A percentile compares a stretch with the other conserved stretches of the same genome.
Evolutionary conservation across 2,113 vertebrate genomes (phyloP).

Genomic region (Aplodontia rufa): DNA sequence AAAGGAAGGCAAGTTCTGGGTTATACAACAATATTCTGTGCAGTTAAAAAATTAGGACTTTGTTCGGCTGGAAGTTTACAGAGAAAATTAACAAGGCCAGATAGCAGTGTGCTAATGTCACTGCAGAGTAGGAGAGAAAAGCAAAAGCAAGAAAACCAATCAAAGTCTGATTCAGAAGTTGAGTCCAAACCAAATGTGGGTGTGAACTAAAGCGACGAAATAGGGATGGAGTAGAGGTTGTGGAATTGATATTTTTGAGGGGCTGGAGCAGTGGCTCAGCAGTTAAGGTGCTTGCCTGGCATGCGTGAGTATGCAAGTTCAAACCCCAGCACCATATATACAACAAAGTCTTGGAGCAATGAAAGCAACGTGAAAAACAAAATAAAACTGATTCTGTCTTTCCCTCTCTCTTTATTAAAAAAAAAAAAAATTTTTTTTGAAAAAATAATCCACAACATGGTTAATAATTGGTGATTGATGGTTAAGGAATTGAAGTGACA

Average conservation of each 20-base stretch:
- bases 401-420: no score
- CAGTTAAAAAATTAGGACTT: background rate
- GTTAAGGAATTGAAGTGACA: background rate
- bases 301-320: no score
- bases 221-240: background rate
- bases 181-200: background rate
- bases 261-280: no score
- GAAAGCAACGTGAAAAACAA: no score
- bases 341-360: no score
- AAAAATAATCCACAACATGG: background rate
- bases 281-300: no score
- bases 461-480: background rate
- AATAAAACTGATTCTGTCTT: no score
- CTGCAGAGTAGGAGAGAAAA: background rate
- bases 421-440: background rate
- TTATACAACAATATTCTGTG: background rate
- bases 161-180: background rate
- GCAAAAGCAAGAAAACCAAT: background rate
- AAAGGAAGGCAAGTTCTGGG: background rate
- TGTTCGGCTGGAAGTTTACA: background rate
- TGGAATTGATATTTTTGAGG: no score
- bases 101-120: background rate
- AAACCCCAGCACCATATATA: no score
- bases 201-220: background rate
- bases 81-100: slow-evolving; percentile 28